These are phyloP conservation scores for Clinocottus analis DNA, from an alignment of 2,113 vertebrate genomes.

Conservation along the genomic window DNA sequence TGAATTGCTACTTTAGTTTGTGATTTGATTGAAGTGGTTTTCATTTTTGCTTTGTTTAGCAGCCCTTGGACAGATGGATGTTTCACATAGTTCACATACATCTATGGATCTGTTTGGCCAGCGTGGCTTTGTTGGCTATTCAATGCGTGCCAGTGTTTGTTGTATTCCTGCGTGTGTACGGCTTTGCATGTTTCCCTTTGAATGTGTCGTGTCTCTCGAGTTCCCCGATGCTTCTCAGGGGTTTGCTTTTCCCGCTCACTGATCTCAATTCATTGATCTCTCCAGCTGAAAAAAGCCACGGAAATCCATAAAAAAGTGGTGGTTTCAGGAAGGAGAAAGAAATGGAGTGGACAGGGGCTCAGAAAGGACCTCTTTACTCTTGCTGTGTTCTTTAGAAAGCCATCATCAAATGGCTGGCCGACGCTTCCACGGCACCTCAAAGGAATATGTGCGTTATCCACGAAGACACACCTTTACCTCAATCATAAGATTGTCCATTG, in stretches of 20 bases:
- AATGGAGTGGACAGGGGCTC: conserved; percentile 4
- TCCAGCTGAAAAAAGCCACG: conserved; percentile 18
- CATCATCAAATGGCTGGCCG: conserved; percentile 51
- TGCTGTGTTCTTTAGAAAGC: conserved; percentile 47
- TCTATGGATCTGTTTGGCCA: not conserved
- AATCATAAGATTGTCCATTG: conserved; percentile 31
- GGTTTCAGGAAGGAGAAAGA: conserved; percentile 18
- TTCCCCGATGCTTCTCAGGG: not conserved
- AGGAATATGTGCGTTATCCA: conserved; percentile 19
- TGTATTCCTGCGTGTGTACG: conserved; percentile 7
- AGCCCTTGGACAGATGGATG: not conserved
- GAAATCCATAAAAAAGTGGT: conserved; percentile 16
- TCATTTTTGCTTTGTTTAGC: not conserved
- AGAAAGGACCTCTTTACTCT: conserved; percentile 20
- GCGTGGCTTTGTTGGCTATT: not conserved
- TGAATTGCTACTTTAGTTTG: not conserved
- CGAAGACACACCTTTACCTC: conserved; percentile 20
- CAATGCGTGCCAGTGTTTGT: not conserved
- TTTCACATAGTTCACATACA: not conserved
- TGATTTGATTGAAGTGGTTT: not conserved
- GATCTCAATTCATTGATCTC: conserved; percentile 18
- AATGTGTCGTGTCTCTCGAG: conserved; percentile 20
- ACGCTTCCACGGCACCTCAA: conserved; percentile 37
- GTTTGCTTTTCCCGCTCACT: conserved; percentile 18
- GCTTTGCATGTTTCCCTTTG: conserved; percentile 19